A percentile compares a stretch with the other conserved stretches of the same genome.
phyloP scores from a whole-genome alignment of 2,797 vertebrate species.

The Staurois parvus region DNA sequence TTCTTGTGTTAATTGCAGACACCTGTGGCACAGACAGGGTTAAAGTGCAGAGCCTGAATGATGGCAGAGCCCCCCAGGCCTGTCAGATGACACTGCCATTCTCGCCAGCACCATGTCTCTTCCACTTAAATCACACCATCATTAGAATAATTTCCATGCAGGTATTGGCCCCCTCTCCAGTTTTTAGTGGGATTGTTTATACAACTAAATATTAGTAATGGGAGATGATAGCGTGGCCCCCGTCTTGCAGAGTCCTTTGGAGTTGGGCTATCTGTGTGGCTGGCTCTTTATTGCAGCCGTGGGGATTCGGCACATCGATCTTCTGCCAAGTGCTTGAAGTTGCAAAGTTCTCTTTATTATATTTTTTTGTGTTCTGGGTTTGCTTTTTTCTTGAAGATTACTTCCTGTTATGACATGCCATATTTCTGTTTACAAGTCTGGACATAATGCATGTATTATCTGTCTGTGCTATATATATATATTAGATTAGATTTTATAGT shows the following conservation, averaged over 20 bases:
- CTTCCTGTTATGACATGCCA: too few relatives aligned
- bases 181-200: too few relatives aligned
- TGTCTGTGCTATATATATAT: too few relatives aligned
- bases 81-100: neutral
- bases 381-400: neutral
- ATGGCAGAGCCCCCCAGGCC: slow-evolving; percentile 6
- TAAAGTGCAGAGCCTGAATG: slow-evolving; percentile 1
- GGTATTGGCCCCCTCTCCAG: too few relatives aligned
- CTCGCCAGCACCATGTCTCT: neutral
- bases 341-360: neutral
- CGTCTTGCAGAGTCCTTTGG: too few relatives aligned
- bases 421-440: too few relatives aligned
- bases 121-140: neutral
- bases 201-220: too few relatives aligned
- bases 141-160: neutral
- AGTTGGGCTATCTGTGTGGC: neutral
- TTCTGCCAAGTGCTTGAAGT: neutral
- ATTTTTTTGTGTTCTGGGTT: neutral
- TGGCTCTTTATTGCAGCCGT: neutral
- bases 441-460: too few relatives aligned
- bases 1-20: neutral
- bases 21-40: neutral
- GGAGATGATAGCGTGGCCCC: too few relatives aligned
- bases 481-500: too few relatives aligned
- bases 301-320: neutral